Evolutionary conservation across 2,797 vertebrate genomes (phyloP), one percentile per base, ranked within the genome.

Genomic region (Kryptopterus vitreolus): DNA sequence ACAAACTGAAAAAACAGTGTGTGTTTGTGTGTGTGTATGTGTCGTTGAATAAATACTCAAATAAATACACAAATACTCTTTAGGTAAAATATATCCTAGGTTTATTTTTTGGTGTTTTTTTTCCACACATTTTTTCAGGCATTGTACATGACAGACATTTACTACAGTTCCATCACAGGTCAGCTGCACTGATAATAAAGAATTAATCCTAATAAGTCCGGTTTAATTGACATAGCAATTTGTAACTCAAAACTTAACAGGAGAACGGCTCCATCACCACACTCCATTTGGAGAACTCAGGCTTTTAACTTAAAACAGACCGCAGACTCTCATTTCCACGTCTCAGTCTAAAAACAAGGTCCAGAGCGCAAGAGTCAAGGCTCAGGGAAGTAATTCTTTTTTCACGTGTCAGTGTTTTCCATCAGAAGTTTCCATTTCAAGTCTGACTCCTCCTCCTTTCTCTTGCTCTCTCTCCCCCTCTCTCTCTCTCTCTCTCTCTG

Each of bases 381-480:
- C 71, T 31, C 53, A 68, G 31, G 33, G 78, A 68, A 73, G 70
- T 78, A 78, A 75, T 78, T 76, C 26, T 78, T 78, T 75, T 82
- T 68, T 82, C 76, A 77, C 24, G 46, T 59, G 70, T 74, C 61
- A 73, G 58, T 73, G 43, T 78, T 82, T 82, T 82, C 52, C 81
- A 74, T 48, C 70, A 33, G 61, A 82, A 66, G 26, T 58, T 78
- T 82, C 81, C 81, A 59, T 59, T 78, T 74, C 26, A 71, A 69
- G 38, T 57, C n/a, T 26, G 74, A 12, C 66, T 72, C 46, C 72
- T 78, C 65, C 18, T 29, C 58, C 6, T 55, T 38, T 31, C 16
- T 16, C 46, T 15, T 43, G 9, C 26, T 12, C 29, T 52, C 38
- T 15, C 15, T 53, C 75, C 20, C 59, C 57, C 35, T 35, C 24